Evolutionary conservation across 2,888 invertebrate species (phyloP).

Genomic region (Podotricha telesiphe): DNA sequence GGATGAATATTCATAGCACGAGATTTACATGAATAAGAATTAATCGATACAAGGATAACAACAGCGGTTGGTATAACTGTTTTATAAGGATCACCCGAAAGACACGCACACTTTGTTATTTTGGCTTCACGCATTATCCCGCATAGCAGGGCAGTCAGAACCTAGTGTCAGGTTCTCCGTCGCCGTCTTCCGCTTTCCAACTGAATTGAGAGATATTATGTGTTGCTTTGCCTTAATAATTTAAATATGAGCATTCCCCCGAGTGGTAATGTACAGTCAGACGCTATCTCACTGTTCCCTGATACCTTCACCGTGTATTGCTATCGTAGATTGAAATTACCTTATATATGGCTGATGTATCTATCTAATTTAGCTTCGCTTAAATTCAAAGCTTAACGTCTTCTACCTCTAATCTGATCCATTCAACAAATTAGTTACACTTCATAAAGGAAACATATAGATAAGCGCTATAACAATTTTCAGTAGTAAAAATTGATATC

Average conservation of each 20-base stretch:
- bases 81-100: constrained; percentile 60
- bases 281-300: no score
- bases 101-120: not conserved
- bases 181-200: no score
- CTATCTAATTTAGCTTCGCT: not conserved
- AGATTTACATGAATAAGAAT: constrained; percentile 68
- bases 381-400: not conserved
- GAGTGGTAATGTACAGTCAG: no score
- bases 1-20: constrained; percentile 69
- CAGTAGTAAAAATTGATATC: constrained; percentile 32
- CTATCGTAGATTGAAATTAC: constrained; percentile 17
- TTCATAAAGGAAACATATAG: constrained; percentile 24
- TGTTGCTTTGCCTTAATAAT: no score
- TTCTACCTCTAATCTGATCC: constrained; percentile 14
- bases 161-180: no score
- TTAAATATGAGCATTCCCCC: no score
- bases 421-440: constrained; percentile 20
- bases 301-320: not conserved
- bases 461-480: constrained; percentile 23
- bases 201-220: no score
- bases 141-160: no score
- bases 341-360: constrained; percentile 3
- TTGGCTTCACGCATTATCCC: no score
- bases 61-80: constrained; percentile 63
- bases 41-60: constrained; percentile 69